These are phyloP conservation scores for Dynastes maya DNA, from an alignment of 2,888 invertebrate species.

Conservation along the genomic window DNA sequence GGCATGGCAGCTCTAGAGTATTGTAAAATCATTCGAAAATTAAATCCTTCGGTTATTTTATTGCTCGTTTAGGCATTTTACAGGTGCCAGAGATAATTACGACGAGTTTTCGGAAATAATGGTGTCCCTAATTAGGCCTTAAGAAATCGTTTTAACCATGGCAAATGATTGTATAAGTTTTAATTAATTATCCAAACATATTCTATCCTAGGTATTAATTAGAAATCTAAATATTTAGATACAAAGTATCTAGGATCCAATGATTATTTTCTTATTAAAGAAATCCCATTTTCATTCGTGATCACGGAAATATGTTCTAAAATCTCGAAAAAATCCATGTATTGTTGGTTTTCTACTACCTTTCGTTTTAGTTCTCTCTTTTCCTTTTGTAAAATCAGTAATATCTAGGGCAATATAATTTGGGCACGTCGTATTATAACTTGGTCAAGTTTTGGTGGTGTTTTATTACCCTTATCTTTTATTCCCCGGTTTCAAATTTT, in stretches of 20 bases:
- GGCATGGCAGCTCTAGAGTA: neutral
- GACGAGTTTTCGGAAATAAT: neutral
- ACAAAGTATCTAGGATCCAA: too few species aligned
- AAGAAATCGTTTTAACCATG: too few species aligned
- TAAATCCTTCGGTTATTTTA: conserved; percentile 31
- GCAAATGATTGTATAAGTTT: too few species aligned
- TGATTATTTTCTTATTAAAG: too few species aligned
- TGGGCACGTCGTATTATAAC: conserved; percentile 41
- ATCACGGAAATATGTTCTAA: too few species aligned
- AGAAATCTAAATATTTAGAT: too few species aligned
- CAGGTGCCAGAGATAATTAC: conserved; percentile 27
- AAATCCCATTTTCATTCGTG: too few species aligned
- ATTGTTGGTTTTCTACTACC: too few species aligned
- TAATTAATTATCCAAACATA: too few species aligned
- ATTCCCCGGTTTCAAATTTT: conserved; percentile 17
- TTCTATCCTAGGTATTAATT: too few species aligned
- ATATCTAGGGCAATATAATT: conserved; percentile 47
- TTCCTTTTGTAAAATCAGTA: conserved; percentile 8
- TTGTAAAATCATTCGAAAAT: conserved; percentile 34
- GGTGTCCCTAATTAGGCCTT: neutral
- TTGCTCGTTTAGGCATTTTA: conserved; percentile 4
- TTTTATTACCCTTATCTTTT: conserved; percentile 42
- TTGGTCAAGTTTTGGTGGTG: conserved; percentile 47
- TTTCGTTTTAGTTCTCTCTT: conserved; percentile 10
- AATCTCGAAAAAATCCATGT: too few species aligned